A percentile compares a stretch with the other conserved stretches of the same genome.
phyloP scores from a whole-genome alignment of 2,113 vertebrate genomes.

The Glareola pratincola region DNA sequence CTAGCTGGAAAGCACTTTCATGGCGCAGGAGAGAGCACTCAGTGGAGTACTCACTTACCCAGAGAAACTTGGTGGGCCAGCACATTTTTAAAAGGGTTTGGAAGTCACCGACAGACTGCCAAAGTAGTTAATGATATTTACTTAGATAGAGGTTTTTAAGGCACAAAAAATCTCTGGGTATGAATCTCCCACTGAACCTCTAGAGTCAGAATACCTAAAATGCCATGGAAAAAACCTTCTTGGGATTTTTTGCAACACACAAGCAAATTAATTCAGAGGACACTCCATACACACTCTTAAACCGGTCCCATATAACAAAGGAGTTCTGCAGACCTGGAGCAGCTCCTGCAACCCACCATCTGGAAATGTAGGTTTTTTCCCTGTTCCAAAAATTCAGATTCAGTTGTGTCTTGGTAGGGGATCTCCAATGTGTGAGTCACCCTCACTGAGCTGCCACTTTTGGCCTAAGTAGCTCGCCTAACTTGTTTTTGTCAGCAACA shows the following conservation, averaged over 20 bases:
- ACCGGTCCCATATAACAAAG: rapidly evolving
- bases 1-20: too few species aligned
- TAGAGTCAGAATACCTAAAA: not conserved
- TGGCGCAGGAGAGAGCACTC: not conserved
- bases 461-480: not conserved
- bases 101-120: not conserved
- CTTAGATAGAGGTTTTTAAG: not conserved
- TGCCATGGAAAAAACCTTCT: not conserved
- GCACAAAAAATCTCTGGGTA: not conserved
- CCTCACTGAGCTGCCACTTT: not conserved
- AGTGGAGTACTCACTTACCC: too few species aligned
- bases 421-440: not conserved
- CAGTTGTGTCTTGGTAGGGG: not conserved
- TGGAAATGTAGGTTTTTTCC: not conserved
- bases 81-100: not conserved
- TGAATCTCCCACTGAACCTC: not conserved
- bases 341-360: not conserved
- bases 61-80: not conserved
- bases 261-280: not conserved
- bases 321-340: not conserved
- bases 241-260: not conserved
- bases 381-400: not conserved
- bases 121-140: not conserved
- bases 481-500: not conserved
- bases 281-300: not conserved